These are phyloP conservation scores for Thamnophis elegans DNA, from an alignment of 2,797 vertebrate genomes.

Conservation along the genomic window DNA sequence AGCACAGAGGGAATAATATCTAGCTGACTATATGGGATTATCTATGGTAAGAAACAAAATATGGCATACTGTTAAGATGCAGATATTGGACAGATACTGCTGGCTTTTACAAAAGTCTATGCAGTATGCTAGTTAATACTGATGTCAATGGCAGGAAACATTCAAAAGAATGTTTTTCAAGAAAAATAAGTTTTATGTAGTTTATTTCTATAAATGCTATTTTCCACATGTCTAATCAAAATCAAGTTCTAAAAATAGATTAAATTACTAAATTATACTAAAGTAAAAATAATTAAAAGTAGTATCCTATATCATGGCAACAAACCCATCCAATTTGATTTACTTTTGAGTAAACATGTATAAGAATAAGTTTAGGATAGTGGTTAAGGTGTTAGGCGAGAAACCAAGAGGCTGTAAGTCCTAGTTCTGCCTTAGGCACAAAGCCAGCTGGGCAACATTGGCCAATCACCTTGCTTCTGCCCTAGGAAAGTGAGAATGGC, in stretches of 20 bases:
- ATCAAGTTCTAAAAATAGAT: not conserved
- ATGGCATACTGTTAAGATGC: not conserved
- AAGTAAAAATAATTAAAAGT: not conserved
- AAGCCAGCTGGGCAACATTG: not conserved
- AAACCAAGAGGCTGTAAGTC: not conserved
- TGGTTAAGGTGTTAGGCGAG: not conserved
- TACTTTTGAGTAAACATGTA: not conserved
- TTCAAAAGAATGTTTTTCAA: not conserved
- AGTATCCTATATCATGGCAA: not conserved
- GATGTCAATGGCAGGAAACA: not conserved
- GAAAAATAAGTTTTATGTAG: not conserved
- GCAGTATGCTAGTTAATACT: not conserved
- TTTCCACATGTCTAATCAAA: not conserved
- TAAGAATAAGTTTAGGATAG: not conserved
- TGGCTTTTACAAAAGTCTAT: not conserved
- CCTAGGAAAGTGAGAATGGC: not conserved
- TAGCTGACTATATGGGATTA: not conserved
- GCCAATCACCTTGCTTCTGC: not conserved
- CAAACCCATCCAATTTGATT: not conserved
- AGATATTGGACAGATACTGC: not conserved
- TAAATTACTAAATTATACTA: not conserved
- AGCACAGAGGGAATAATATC: not conserved
- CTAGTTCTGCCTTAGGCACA: not conserved
- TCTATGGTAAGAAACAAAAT: not conserved
- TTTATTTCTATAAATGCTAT: not conserved